phyloP scores from a whole-genome alignment of 2,797 vertebrate species.

The Gouania willdenowi region DNA sequence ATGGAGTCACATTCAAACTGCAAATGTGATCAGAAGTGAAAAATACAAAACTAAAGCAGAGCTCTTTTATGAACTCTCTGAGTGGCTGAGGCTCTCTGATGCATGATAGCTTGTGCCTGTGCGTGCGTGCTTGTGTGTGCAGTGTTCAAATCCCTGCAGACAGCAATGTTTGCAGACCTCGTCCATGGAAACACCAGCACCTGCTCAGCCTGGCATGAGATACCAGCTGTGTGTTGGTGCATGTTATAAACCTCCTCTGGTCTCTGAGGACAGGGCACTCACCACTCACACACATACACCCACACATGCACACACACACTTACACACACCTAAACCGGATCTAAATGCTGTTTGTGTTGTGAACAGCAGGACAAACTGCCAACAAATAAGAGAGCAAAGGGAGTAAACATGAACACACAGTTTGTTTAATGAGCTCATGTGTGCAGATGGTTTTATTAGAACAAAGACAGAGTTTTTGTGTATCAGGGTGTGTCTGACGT shows the following conservation, averaged over 20 bases:
- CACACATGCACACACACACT: background rate
- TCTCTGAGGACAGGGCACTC: constrained; percentile 4
- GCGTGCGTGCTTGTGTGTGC: constrained; percentile 19
- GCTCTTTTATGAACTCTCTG: too few species aligned
- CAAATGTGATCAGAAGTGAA: too few species aligned
- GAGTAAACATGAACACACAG: background rate
- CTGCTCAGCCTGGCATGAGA: constrained; percentile 37
- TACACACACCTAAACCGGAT: too few species aligned
- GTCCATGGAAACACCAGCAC: constrained; percentile 62
- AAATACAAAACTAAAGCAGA: too few species aligned
- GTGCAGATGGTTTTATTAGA: too few species aligned
- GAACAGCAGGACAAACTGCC: too few species aligned
- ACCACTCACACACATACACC: constrained; percentile 12
- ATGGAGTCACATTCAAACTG: too few species aligned
- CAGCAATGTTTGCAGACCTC: constrained; percentile 53
- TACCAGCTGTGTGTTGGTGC: constrained; percentile 52
- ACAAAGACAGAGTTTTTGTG: too few species aligned
- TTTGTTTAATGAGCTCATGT: too few species aligned
- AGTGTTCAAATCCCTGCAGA: constrained; percentile 45
- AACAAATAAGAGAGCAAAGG: too few species aligned
- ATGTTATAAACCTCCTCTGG: constrained; percentile 35
- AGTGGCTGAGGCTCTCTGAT: background rate
- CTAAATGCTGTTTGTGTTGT: too few species aligned
- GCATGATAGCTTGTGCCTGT: background rate
- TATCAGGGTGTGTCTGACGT: too few species aligned